These are phyloP conservation scores for Drosophila colorata DNA, from an alignment of 2,888 invertebrate genomes.

Conservation along the genomic window DNA sequence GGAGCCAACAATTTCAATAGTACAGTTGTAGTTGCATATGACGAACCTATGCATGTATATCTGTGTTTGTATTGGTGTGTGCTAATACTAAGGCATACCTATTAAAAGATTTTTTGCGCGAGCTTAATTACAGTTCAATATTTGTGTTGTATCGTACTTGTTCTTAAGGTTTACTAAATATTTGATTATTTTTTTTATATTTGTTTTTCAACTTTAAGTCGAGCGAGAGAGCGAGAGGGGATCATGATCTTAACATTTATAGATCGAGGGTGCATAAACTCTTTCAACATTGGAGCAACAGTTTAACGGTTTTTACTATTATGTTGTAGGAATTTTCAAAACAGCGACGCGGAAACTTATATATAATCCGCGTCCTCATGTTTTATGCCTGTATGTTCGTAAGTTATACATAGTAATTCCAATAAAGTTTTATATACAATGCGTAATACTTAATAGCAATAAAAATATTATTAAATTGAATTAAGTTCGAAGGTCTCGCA, in stretches of 20 bases:
- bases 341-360: constrained; percentile 7
- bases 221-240: constrained; percentile 57
- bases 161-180: constrained; percentile 27
- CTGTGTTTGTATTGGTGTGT: constrained; percentile 29
- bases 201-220: constrained; percentile 46
- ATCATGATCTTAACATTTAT: constrained; percentile 43
- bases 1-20: neutral
- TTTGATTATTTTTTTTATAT: constrained; percentile 22
- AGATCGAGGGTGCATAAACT: constrained; percentile 47
- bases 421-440: constrained; percentile 60
- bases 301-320: constrained; percentile 54
- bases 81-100: constrained; percentile 75
- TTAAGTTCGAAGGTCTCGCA: constrained; percentile 19
- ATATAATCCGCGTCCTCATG: neutral
- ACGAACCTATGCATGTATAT: constrained; percentile 6
- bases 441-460: constrained; percentile 26
- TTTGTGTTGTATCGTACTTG: constrained; percentile 35
- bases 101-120: constrained; percentile 81
- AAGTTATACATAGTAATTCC: constrained; percentile 24
- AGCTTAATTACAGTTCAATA: constrained; percentile 62
- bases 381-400: neutral
- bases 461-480: constrained; percentile 13
- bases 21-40: too few species aligned
- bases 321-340: neutral
- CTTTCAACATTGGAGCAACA: constrained; percentile 77